phyloP scores from a whole-genome alignment of 2,888 invertebrate genomes.

The Metacarcinus magister region DNA sequence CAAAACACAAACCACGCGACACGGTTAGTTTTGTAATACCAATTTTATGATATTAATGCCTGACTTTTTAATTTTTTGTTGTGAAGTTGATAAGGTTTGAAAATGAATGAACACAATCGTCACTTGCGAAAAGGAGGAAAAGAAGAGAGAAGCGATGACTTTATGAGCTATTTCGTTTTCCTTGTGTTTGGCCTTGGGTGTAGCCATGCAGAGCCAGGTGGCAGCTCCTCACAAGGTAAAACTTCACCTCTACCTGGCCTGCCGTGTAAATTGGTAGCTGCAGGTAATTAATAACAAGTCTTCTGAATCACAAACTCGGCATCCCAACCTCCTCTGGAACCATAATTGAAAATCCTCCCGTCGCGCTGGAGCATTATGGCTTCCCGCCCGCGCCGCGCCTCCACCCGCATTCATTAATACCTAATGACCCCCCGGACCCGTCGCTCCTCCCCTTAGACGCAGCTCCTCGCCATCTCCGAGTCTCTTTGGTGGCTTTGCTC shows the following conservation, averaged over 20 bases:
- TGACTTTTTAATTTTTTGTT: not conserved
- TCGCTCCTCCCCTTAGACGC: not conserved
- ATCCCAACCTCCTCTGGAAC: not conserved
- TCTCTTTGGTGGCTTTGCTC: not conserved
- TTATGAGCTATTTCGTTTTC: not conserved
- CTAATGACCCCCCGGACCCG: not conserved
- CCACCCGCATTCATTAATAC: slow-evolving; percentile 8
- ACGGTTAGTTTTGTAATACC: not conserved
- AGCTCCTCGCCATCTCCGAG: not conserved
- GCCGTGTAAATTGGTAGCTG: not conserved
- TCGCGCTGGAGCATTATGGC: slow-evolving; percentile 3
- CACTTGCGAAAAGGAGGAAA: not conserved
- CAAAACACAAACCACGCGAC: not conserved
- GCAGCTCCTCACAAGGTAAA: no score
- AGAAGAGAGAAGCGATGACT: not conserved
- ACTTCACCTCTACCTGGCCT: not conserved
- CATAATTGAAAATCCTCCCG: slow-evolving; percentile 13
- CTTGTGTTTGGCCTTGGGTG: not conserved
- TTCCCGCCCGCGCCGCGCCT: not conserved
- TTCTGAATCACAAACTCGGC: not conserved
- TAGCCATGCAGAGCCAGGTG: no score
- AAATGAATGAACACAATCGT: not conserved
- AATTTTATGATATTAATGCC: slow-evolving; percentile 10
- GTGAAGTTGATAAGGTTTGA: not conserved
- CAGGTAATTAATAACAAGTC: slow-evolving; percentile 12